A percentile compares a stretch with the other conserved stretches of the same genome.
These are phyloP conservation scores for Drosophila kuntzei DNA, from an alignment of 2,888 invertebrate species.

Conservation along the genomic window DNA sequence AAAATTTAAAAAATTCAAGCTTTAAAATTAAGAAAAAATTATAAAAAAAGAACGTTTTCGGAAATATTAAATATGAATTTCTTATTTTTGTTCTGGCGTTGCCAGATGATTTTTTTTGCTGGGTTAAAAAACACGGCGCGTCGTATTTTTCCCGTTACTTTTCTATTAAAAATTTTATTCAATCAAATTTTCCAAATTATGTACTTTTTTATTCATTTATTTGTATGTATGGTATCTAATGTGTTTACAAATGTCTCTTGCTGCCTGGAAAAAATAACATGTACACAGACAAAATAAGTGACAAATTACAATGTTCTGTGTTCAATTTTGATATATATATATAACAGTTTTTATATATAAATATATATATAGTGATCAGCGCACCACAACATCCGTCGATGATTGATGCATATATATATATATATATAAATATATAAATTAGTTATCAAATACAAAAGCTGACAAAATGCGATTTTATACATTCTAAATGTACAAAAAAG, in stretches of 20 bases:
- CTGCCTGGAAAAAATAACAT: conserved; percentile 52
- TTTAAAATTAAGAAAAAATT: no score
- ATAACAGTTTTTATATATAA: conserved; percentile 37
- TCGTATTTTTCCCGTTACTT: no score
- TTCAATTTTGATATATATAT: conserved; percentile 34
- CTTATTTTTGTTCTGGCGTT: no score
- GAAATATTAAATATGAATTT: no score
- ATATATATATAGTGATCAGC: conserved; percentile 37
- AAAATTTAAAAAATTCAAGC: no score
- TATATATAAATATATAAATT: conserved; percentile 56
- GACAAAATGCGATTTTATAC: conserved; percentile 71
- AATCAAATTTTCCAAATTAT: no score
- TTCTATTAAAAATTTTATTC: no score
- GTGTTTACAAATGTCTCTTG: conserved; percentile 66
- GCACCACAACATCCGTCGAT: conserved; percentile 13
- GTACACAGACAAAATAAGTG: conserved; percentile 49
- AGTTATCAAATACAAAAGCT: conserved; percentile 58
- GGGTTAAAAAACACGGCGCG: no score
- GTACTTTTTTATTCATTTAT: conserved; percentile 10
- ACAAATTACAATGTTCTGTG: conserved; percentile 54
- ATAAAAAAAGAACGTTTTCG: no score
- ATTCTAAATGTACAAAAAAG: conserved; percentile 71
- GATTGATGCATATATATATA: conserved; percentile 40
- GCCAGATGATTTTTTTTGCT: no score
- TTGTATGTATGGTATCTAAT: conserved; percentile 54